phyloP scores from a whole-genome alignment of 2,888 invertebrate species.

The Cryptocephalus primarius region DNA sequence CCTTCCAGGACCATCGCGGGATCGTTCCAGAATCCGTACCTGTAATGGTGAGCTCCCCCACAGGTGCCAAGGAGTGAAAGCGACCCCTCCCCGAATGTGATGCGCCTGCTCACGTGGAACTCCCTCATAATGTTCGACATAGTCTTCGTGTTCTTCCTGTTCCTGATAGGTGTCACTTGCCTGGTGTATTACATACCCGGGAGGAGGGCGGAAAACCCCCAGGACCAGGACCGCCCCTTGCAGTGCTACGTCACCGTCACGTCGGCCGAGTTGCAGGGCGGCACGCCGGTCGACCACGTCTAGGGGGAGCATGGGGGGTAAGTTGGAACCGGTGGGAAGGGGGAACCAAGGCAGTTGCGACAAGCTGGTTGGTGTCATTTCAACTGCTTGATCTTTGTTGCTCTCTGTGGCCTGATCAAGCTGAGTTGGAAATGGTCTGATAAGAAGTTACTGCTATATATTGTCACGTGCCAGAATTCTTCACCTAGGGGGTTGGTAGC shows the following conservation, averaged over 20 bases:
- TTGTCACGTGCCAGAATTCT: no score
- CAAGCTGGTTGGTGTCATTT: no score
- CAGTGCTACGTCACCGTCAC: slow-evolving; percentile 35
- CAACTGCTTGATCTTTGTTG: no score
- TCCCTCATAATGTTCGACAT: slow-evolving; percentile 82
- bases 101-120: slow-evolving; percentile 79
- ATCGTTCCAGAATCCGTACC: no score
- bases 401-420: no score
- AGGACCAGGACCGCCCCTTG: slow-evolving; percentile 37
- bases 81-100: slow-evolving; percentile 36
- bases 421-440: no score
- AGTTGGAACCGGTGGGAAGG: slow-evolving; percentile 12
- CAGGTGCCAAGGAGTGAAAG: no score
- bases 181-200: slow-evolving; percentile 73
- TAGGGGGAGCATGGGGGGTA: slow-evolving; percentile 22
- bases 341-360: background rate
- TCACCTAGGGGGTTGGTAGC: no score
- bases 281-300: slow-evolving; percentile 35
- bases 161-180: slow-evolving; percentile 73
- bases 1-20: no score
- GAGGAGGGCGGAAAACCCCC: slow-evolving; percentile 38
- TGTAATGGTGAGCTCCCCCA: no score
- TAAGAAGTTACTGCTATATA: no score
- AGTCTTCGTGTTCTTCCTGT: slow-evolving; percentile 78
- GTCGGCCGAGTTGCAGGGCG: slow-evolving; percentile 24